Base-by-base conservation (phyloP, 2,113 vertebrate genomes). In the Gorsachius goisagi region DNA sequence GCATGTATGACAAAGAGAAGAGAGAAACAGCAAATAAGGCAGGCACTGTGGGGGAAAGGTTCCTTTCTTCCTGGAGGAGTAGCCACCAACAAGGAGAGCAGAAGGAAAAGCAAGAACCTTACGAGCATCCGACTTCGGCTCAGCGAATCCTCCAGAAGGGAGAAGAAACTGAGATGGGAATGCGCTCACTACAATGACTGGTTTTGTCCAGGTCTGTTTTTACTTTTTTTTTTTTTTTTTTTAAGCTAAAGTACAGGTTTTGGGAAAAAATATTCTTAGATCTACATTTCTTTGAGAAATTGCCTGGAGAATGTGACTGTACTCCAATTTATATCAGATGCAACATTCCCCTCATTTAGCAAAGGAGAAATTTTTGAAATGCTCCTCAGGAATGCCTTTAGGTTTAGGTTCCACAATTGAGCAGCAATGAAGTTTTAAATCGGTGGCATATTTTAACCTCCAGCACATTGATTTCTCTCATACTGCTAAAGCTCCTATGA, bases 131-230 rank as follows among this genome's bases (percentile, higher is more conserved):
- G 24, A 75, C 55, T 83, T 64, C 0, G 2, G 17, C 37, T 63
- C 47, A 85, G 52, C 1, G 3, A 58, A 95, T 45, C 24, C 56
- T 82, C 24, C 44, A 60, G 67, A 59, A 23, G 11, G 37, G 27
- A 14, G 15, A 72, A 76, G 39, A 83, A 58, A 18, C 28, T 1
- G 1, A 0, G 1, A 69, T 23, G 18, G 27, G 26, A 82, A 64
- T 0, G 0, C 27, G 63, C 19, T 80, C 45, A 26, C n/a, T 52
- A 30, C n/a, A 55, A 11, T 18, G 37, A 69, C 17, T 30, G 11
- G 1, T 85, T 68, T 64, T 44, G 35, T 64, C 12, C 24, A 69
- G 39, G 30, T 59, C 32, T 22, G 9, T 0, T 32, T 39, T 28
- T n/a, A 4, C 10, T 2, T 14, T 23, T 9, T 33, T 15, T 15